Conservation (phyloP, 2,888 invertebrate species). For the Calephelis perditalis region DNA sequence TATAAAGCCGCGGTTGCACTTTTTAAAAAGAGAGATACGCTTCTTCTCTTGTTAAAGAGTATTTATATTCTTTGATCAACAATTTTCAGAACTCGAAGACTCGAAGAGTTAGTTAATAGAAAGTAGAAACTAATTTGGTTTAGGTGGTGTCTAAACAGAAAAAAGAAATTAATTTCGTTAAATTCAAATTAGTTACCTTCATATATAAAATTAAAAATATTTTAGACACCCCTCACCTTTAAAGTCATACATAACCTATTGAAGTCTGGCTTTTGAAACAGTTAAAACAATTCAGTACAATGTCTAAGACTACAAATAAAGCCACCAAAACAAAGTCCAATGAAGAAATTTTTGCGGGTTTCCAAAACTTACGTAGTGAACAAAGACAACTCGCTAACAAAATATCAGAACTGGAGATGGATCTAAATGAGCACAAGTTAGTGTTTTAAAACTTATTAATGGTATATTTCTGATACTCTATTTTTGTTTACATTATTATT, state of each 20-base stretch:
- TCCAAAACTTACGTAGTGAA: conserved; percentile 91
- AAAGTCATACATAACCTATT: conserved; percentile 18
- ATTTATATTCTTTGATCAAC: no score
- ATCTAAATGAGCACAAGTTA: conserved; percentile 97
- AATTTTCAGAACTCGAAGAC: no score
- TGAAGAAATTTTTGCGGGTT: conserved; percentile 91
- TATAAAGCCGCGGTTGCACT: no score
- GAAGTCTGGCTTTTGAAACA: conserved; percentile 6
- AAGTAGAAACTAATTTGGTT: no score
- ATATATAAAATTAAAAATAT: no score
- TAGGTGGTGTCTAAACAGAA: no score
- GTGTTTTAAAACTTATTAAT: conserved; percentile 33
- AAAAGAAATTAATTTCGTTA: no score
- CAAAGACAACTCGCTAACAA: conserved; percentile 92
- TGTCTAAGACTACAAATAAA: conserved; percentile 55
- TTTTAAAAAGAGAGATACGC: no score
- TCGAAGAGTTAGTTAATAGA: no score
- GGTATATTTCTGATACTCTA: neutral
- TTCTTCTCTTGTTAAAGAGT: no score
- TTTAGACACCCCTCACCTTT: no score
- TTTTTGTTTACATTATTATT: neutral
- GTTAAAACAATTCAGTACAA: conserved; percentile 26
- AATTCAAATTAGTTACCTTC: no score
- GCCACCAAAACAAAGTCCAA: conserved; percentile 71
- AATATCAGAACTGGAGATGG: conserved; percentile 94